These are phyloP conservation scores for Varecia variegata DNA, from an alignment of 2,797 vertebrate genomes.

Conservation along the genomic window DNA sequence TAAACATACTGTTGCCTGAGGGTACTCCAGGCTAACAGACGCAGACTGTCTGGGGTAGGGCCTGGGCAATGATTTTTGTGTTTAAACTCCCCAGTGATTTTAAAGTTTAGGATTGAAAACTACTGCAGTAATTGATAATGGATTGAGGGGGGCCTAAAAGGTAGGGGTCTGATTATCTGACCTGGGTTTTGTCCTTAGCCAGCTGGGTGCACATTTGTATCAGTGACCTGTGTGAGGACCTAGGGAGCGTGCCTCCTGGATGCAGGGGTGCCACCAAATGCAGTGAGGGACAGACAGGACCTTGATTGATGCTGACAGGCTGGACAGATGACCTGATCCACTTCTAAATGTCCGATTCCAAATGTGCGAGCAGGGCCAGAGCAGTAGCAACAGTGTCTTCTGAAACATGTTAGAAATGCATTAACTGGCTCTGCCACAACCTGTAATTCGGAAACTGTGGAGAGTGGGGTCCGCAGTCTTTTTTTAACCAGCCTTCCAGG, in stretches of 20 bases:
- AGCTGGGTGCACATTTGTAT: neutral
- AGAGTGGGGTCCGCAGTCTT: neutral
- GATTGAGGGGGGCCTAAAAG: neutral
- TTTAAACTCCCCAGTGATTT: neutral
- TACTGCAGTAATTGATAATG: neutral
- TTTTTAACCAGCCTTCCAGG: neutral
- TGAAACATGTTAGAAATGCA: neutral
- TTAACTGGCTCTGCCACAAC: neutral
- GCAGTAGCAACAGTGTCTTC: neutral
- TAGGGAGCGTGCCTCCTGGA: neutral
- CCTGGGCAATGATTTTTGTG: neutral
- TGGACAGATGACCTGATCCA: neutral
- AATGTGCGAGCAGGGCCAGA: neutral
- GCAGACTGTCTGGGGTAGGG: neutral
- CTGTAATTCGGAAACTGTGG: neutral
- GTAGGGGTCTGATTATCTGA: neutral
- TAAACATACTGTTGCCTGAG: neutral
- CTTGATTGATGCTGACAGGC: neutral
- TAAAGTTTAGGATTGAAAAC: neutral
- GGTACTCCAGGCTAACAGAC: neutral
- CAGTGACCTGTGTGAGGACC: neutral
- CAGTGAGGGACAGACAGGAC: neutral
- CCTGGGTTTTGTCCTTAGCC: neutral
- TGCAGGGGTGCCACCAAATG: neutral
- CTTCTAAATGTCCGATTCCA: neutral